phyloP scores from a whole-genome alignment of 30 jellyfish, hydroid and myxozoan genomes.

The Aurelia aurita region DNA sequence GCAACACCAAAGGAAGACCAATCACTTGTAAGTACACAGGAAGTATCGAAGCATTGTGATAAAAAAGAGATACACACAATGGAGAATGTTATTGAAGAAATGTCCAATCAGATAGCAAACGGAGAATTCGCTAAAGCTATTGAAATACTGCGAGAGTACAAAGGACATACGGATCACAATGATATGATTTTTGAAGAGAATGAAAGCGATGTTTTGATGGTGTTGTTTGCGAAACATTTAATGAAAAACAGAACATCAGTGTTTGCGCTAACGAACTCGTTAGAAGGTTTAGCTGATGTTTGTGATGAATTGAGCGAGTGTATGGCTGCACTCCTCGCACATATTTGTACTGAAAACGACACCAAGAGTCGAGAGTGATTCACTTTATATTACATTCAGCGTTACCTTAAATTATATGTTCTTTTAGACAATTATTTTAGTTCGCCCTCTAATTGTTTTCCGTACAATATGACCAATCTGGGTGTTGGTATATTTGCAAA shows the following conservation, averaged over 20 bases:
- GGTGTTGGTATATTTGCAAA: no score
- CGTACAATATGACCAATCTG: no score
- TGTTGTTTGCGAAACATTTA: conserved; percentile 74
- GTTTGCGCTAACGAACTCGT: conserved; percentile 78
- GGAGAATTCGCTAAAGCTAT: conserved; percentile 79
- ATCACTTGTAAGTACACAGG: no score
- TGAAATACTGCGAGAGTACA: conserved; percentile 58
- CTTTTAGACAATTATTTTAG: no score
- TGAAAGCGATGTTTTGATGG: conserved; percentile 74
- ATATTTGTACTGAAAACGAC: conserved; percentile 47
- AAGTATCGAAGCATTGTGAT: no score
- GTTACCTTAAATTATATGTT: no score
- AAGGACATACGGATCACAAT: conserved; percentile 34
- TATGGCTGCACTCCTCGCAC: conserved; percentile 84
- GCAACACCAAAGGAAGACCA: no score
- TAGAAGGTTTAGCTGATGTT: conserved; percentile 58
- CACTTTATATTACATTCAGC: no score
- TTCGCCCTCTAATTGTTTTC: no score
- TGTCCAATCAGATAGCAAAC: conserved; percentile 53
- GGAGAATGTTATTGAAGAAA: conserved; percentile 49
- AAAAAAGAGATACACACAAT: conserved; percentile 21
- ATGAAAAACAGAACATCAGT: conserved; percentile 73
- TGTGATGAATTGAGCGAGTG: conserved; percentile 93
- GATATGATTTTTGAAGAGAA: conserved; percentile 41
- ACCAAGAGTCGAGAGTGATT: conserved; percentile 2